A percentile compares a stretch with the other conserved stretches of the same genome.
Evolutionary conservation across 2,888 invertebrate genomes (phyloP).

Genomic region (Ceriagrion tenellum): DNA sequence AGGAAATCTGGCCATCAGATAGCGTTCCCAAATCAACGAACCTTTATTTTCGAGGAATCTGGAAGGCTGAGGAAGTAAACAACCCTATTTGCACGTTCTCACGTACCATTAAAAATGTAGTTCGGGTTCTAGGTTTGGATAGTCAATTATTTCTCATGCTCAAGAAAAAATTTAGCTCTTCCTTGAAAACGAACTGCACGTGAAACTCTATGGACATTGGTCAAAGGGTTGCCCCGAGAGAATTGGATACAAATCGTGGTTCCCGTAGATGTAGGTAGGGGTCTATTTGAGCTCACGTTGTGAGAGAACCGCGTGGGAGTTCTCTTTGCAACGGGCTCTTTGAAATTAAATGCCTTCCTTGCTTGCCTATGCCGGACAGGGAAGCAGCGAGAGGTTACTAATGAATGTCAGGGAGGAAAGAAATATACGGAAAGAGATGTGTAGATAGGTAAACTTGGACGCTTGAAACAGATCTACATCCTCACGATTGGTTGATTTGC

Average conservation of each 20-base stretch:
- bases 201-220: not conserved
- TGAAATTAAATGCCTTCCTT: not conserved
- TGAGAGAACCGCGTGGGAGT: too few species aligned
- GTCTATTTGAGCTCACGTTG: not conserved
- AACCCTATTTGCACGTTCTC: too few species aligned
- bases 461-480: too few species aligned
- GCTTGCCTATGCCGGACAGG: not conserved
- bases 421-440: too few species aligned
- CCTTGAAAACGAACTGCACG: not conserved
- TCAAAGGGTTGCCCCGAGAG: not conserved
- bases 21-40: too few species aligned
- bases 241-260: not conserved
- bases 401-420: not conserved
- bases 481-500: too few species aligned
- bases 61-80: too few species aligned
- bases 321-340: not conserved
- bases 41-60: too few species aligned
- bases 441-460: too few species aligned
- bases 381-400: not conserved
- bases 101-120: too few species aligned
- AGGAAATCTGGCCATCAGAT: too few species aligned
- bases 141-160: not conserved
- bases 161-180: not conserved
- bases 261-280: not conserved
- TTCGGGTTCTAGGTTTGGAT: too few species aligned